Percentiles rank a stretch among this genome's conserved stretches.
phyloP scores from a whole-genome alignment of 2,113 vertebrate genomes.

The Pseudorectes ferrugineus region DNA sequence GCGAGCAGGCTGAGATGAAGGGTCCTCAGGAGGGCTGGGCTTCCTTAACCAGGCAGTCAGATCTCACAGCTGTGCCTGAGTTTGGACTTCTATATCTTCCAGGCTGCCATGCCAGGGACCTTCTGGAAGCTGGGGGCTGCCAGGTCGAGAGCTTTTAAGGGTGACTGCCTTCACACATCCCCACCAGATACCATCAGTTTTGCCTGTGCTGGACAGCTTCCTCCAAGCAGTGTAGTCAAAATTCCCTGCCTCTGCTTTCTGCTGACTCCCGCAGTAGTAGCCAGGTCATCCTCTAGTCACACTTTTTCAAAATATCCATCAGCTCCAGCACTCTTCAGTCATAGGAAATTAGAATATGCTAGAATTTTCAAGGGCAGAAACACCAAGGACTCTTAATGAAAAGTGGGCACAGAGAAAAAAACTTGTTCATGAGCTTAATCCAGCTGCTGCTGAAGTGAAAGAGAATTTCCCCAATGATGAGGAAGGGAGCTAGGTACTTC shows the following conservation, averaged over 20 bases:
- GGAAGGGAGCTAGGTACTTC: neutral
- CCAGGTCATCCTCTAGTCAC: neutral
- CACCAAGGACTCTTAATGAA: neutral
- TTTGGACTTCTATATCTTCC: neutral
- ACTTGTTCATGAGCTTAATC: neutral
- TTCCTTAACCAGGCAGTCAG: neutral
- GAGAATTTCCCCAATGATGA: neutral
- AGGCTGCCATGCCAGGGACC: neutral
- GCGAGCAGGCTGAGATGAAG: accelerated
- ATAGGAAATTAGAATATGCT: neutral
- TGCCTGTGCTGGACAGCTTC: accelerated
- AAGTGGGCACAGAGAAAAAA: neutral
- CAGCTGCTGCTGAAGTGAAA: neutral
- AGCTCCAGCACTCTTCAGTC: neutral
- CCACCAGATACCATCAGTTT: accelerated
- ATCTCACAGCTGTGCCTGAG: neutral
- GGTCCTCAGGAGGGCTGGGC: neutral
- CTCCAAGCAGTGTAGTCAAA: neutral
- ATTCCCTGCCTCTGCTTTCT: neutral
- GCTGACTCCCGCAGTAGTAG: accelerated
- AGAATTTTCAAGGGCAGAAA: neutral
- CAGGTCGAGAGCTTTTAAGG: neutral
- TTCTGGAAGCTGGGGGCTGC: neutral
- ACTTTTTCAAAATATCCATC: neutral
- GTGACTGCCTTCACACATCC: neutral